Evolutionary conservation across 1,140 invertebrate genomes (phyloP).

Genomic region (Homalodisca vitripennis): DNA sequence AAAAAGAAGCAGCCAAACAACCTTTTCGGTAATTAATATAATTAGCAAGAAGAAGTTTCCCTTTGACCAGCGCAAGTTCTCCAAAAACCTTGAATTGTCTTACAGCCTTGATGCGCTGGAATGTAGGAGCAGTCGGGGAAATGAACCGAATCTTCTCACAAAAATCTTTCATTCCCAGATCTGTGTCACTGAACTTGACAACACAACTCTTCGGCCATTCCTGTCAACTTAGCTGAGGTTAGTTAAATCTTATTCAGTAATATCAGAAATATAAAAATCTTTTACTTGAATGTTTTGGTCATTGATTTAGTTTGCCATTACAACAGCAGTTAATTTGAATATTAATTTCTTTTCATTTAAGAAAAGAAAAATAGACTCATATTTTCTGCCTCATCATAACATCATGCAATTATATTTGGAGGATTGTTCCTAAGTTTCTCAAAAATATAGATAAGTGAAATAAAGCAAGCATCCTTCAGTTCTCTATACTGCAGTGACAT

Average conservation of each 20-base stretch:
- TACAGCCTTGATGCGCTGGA: constrained; percentile 65
- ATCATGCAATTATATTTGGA: no score
- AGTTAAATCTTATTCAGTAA: constrained; percentile 28
- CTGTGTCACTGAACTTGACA: constrained; percentile 76
- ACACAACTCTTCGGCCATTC: constrained; percentile 82
- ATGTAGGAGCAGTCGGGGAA: constrained; percentile 68
- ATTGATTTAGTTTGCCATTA: no score
- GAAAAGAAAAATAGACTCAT: no score
- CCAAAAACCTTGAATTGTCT: constrained; percentile 78
- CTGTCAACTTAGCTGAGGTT: constrained; percentile 79
- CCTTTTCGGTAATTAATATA: constrained; percentile 65
- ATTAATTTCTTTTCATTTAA: no score
- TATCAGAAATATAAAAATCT: no score
- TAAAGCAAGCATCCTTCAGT: no score
- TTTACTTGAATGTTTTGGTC: no score
- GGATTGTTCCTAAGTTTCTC: no score
- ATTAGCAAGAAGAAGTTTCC: constrained; percentile 68
- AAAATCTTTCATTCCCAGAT: constrained; percentile 82
- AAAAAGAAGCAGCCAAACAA: constrained; percentile 63
- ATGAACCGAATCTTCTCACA: constrained; percentile 83
- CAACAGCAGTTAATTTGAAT: no score
- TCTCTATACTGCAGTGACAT: no score
- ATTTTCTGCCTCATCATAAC: no score
- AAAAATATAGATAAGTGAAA: no score
- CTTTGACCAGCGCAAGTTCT: constrained; percentile 75